Evolutionary conservation across 2,113 vertebrate species (phyloP).

Genomic region (Megalops atlanticus): DNA sequence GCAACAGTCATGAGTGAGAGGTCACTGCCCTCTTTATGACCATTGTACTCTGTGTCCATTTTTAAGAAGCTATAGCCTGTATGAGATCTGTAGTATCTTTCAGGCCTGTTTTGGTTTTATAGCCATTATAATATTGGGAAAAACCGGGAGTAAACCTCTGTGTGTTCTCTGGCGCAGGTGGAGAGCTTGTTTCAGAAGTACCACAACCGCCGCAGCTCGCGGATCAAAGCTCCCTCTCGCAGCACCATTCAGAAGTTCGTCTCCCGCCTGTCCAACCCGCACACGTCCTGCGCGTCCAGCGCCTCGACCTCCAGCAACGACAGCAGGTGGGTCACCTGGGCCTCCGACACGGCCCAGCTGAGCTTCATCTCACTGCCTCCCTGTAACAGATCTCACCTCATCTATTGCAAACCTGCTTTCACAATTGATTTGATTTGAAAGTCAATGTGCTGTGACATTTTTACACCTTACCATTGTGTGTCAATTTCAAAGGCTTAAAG

Average conservation of each 20-base stretch:
- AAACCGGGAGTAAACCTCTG: no score
- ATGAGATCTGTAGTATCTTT: no score
- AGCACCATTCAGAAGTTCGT: conserved; percentile 94
- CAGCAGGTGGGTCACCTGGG: conserved; percentile 75
- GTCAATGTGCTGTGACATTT: not conserved
- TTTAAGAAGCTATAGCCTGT: no score
- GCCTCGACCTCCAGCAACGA: conserved; percentile 85
- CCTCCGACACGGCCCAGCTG: not conserved
- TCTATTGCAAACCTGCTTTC: not conserved
- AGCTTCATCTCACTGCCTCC: not conserved
- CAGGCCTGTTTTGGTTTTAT: no score
- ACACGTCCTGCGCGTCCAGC: conserved; percentile 82
- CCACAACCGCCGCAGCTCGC: conserved; percentile 86
- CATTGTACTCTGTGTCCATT: no score
- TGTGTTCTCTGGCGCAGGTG: no score
- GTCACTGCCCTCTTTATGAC: no score
- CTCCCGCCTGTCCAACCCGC: conserved; percentile 88
- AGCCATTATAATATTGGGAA: no score
- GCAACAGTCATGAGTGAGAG: no score
- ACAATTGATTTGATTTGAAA: not conserved
- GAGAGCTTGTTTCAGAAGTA: conserved; percentile 94
- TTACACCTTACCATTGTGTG: not conserved
- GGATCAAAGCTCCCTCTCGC: conserved; percentile 91
- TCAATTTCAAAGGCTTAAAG: no score
- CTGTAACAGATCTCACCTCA: no score